Evolutionary conservation across 2,888 invertebrate species (phyloP).

Genomic region (Sepiola atlantica): DNA sequence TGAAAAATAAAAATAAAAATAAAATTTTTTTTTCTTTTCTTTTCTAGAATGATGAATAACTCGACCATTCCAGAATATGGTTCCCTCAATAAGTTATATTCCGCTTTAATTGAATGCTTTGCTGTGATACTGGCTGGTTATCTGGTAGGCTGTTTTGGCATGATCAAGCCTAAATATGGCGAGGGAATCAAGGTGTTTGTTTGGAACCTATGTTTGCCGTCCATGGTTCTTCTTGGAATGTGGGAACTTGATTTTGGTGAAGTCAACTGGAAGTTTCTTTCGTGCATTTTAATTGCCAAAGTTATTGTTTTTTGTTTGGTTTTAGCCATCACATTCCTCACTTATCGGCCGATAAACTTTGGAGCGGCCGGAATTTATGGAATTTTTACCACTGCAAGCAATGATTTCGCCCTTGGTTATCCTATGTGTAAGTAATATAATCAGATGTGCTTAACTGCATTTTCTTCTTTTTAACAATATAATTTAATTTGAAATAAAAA

Average conservation of each 20-base stretch:
- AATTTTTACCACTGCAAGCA: constrained; percentile 96
- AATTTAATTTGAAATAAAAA: background rate
- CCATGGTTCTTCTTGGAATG: constrained; percentile 91
- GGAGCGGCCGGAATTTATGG: constrained; percentile 92
- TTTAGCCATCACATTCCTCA: constrained; percentile 83
- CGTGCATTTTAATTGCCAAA: constrained; percentile 89
- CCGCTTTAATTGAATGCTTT: constrained; percentile 93
- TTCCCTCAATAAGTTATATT: constrained; percentile 85
- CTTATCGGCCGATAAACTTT: constrained; percentile 84
- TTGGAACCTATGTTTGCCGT: constrained; percentile 93
- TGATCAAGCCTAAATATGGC: constrained; percentile 66
- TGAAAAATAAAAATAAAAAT: too few species aligned
- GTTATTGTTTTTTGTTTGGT: constrained; percentile 82
- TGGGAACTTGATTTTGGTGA: constrained; percentile 83
- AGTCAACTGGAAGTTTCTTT: constrained; percentile 90
- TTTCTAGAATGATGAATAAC: constrained; percentile 34
- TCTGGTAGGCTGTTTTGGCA: constrained; percentile 69
- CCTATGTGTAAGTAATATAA: constrained; percentile 86
- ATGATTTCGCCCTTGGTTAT: constrained; percentile 97
- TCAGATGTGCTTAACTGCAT: background rate
- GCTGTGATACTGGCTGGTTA: constrained; percentile 76
- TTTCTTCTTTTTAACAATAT: background rate
- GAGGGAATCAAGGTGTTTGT: constrained; percentile 91
- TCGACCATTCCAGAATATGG: constrained; percentile 49
- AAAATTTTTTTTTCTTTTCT: background rate